A percentile compares a stretch with the other conserved stretches of the same genome.
phyloP scores from a whole-genome alignment of 2,113 vertebrate genomes.

The Chinchilla lanigera region DNA sequence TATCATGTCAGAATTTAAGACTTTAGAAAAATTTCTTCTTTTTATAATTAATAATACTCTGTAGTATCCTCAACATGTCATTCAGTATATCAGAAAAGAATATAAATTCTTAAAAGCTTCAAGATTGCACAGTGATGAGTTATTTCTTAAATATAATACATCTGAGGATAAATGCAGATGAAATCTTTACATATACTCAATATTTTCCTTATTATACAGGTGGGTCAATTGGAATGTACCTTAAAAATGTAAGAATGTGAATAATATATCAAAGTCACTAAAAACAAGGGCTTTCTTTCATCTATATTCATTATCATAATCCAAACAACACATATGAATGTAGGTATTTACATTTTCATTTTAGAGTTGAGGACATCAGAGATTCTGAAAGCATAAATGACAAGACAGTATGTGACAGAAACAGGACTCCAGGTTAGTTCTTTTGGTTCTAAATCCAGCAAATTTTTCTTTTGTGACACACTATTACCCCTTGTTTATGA shows the following conservation, averaged over 20 bases:
- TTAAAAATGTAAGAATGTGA: not conserved
- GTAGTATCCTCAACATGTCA: not conserved
- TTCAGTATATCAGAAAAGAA: not conserved
- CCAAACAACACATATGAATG: not conserved
- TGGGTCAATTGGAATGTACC: not conserved
- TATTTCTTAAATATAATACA: not conserved
- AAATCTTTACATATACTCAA: not conserved
- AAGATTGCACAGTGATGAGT: not conserved
- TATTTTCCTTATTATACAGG: not conserved
- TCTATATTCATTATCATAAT: not conserved
- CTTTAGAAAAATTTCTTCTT: not conserved
- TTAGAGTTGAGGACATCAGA: not conserved
- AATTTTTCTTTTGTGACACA: not conserved
- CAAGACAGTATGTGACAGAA: not conserved
- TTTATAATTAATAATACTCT: not conserved
- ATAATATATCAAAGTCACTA: not conserved
- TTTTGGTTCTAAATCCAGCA: not conserved
- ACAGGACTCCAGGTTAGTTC: not conserved
- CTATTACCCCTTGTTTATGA: not conserved
- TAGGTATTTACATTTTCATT: not conserved
- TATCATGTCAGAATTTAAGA: constrained; percentile 7
- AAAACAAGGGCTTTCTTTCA: not conserved
- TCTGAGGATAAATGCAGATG: not conserved
- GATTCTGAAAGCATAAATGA: not conserved
- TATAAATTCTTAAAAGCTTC: not conserved